phyloP scores from a whole-genome alignment of 2,888 invertebrate genomes.

The Tanytarsus gracilentus region DNA sequence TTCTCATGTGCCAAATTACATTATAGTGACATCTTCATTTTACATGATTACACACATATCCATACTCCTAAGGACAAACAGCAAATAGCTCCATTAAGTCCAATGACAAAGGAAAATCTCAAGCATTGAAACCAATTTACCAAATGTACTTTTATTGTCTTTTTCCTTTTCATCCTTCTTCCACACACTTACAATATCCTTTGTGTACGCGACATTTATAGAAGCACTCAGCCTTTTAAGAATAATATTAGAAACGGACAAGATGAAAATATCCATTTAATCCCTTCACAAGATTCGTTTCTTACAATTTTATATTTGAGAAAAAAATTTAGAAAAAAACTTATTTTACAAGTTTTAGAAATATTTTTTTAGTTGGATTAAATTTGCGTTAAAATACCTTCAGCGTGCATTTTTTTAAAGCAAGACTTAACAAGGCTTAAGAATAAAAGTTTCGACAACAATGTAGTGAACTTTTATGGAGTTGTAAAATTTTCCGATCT shows the following conservation, averaged over 20 bases:
- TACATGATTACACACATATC: too few species aligned
- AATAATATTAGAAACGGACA: neutral
- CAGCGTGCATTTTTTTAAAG: too few species aligned
- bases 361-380: too few species aligned
- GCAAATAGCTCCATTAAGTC: neutral
- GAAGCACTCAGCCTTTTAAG: neutral
- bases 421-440: neutral
- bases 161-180: too few species aligned
- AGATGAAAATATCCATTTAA: neutral
- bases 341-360: too few species aligned
- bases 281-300: too few species aligned
- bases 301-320: neutral
- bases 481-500: neutral
- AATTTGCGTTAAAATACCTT: too few species aligned
- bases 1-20: too few species aligned
- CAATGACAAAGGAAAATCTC: neutral
- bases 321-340: neutral
- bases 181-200: too few species aligned
- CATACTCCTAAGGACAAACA: neutral
- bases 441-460: neutral
- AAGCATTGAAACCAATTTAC: neutral
- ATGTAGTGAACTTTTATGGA: neutral
- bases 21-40: too few species aligned
- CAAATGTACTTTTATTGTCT: neutral
- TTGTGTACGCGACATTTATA: neutral